These are phyloP conservation scores for Candoia aspera DNA, from an alignment of 2,113 vertebrate species.

Conservation along the genomic window DNA sequence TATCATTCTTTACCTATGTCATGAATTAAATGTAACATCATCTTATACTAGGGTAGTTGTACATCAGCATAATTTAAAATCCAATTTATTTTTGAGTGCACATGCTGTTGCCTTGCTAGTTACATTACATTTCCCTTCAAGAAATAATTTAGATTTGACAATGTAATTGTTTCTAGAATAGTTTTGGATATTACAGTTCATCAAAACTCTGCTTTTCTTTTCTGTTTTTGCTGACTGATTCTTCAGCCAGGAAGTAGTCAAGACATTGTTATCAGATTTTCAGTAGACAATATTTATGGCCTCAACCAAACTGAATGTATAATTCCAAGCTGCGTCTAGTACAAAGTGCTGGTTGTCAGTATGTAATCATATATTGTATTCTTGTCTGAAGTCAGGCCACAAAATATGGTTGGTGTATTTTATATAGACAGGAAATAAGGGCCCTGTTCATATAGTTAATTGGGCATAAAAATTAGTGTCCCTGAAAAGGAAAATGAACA, in stretches of 20 bases:
- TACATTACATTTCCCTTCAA: constrained; percentile 22
- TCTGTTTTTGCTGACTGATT: neutral
- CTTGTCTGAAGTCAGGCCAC: constrained; percentile 3
- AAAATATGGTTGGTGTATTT: constrained; percentile 17
- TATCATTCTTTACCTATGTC: constrained; percentile 51
- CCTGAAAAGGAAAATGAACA: neutral
- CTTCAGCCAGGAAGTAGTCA: constrained; percentile 25
- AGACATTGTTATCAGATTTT: neutral
- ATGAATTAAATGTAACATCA: constrained; percentile 60
- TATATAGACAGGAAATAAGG: constrained; percentile 20
- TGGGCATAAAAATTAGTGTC: neutral
- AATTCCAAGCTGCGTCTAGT: neutral
- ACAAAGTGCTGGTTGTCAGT: neutral
- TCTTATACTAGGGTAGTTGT: constrained; percentile 52
- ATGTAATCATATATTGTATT: constrained; percentile 27
- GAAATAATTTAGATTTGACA: constrained; percentile 33
- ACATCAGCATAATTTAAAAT: constrained; percentile 57
- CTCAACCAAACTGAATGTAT: neutral
- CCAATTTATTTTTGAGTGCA: constrained; percentile 61
- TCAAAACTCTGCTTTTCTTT: neutral
- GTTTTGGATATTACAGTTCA: constrained; percentile 39
- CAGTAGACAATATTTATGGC: neutral
- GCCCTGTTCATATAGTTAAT: neutral
- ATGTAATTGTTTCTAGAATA: constrained; percentile 35
- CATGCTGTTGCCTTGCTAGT: constrained; percentile 48